These are phyloP conservation scores for Conomelus anceps DNA, from an alignment of 2,888 invertebrate species.

Conservation along the genomic window DNA sequence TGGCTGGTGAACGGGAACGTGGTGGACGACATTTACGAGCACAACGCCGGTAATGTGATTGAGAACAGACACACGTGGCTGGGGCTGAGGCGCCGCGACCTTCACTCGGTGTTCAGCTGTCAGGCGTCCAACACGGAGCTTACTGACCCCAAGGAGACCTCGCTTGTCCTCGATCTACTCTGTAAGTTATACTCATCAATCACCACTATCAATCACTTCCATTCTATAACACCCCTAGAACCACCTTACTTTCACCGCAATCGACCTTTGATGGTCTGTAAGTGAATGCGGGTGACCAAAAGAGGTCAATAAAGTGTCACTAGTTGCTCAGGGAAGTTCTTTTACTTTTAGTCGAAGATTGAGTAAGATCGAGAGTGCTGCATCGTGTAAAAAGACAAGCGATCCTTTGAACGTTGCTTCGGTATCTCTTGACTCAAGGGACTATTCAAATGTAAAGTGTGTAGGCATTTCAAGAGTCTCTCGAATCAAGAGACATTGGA, in stretches of 20 bases:
- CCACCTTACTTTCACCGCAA: too few relatives aligned
- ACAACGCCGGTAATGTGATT: slow-evolving; percentile 78
- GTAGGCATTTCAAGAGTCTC: too few relatives aligned
- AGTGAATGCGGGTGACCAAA: background rate
- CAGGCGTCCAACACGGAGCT: slow-evolving; percentile 80
- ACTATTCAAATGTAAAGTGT: too few relatives aligned
- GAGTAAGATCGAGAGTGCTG: too few relatives aligned
- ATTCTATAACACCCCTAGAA: background rate
- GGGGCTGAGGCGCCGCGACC: slow-evolving; percentile 66
- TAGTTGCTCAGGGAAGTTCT: background rate
- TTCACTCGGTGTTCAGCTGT: slow-evolving; percentile 81
- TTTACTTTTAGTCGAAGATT: too few relatives aligned
- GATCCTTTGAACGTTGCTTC: too few relatives aligned
- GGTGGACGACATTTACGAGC: slow-evolving; percentile 75
- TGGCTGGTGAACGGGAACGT: slow-evolving; percentile 76
- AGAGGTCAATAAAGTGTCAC: background rate
- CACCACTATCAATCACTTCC: background rate
- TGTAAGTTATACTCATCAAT: slow-evolving; percentile 52
- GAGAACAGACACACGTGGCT: slow-evolving; percentile 63
- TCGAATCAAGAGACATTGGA: too few relatives aligned
- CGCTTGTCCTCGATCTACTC: slow-evolving; percentile 69
- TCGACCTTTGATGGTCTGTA: background rate
- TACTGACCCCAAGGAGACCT: slow-evolving; percentile 69
- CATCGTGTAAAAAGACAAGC: too few relatives aligned
- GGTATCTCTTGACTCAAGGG: too few relatives aligned